Conservation (phyloP, 2,797 vertebrate species). For the Sphenopsis melanotis region DNA sequence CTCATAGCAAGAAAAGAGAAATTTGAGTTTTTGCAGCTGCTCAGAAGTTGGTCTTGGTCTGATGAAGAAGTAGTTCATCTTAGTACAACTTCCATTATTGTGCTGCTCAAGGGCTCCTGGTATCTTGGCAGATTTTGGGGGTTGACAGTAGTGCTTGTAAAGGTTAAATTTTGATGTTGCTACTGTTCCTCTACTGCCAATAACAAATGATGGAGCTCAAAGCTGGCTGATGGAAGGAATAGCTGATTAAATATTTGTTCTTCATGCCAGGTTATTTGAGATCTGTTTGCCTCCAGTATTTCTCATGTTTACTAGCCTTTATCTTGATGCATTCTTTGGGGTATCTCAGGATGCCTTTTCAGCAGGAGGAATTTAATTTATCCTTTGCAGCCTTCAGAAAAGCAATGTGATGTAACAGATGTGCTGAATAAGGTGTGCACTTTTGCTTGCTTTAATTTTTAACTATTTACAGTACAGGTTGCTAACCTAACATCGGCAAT, state of each 20-base stretch:
- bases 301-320: not conserved
- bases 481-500: not conserved
- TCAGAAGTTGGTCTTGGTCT: not conserved
- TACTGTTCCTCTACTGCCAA: not conserved
- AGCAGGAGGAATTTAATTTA: not conserved
- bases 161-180: not conserved
- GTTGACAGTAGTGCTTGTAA: not conserved
- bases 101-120: not conserved
- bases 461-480: not conserved
- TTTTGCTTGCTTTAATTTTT: not conserved
- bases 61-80: not conserved
- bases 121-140: not conserved
- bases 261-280: not conserved
- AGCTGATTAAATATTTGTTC: not conserved
- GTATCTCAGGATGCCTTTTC: not conserved
- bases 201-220: not conserved
- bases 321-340: not conserved
- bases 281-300: not conserved
- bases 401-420: not conserved
- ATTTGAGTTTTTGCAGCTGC: not conserved
- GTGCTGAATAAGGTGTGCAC: not conserved
- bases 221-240: not conserved
- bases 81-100: not conserved
- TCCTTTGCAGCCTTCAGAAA: not conserved
- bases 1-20: not conserved